Evolutionary conservation across 1,140 invertebrate genomes (phyloP), one percentile per base, ranked within the genome.

Genomic region (Lordiphosa stackelbergi): DNA sequence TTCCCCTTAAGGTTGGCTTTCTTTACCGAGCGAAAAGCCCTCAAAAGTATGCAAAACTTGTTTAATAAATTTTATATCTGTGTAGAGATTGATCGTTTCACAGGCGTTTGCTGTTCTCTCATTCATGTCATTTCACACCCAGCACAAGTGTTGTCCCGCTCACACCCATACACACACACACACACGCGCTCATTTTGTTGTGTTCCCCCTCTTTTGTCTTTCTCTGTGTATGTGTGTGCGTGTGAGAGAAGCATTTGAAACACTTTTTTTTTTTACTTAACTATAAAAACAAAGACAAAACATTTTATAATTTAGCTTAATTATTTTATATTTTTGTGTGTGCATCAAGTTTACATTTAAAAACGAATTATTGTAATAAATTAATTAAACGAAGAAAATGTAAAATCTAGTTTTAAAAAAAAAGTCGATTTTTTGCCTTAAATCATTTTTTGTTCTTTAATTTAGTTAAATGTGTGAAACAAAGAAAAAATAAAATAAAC

Each of bases 281-380:
- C 5, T 24, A 24, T 24, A 24, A 40, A 60, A 46, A 59, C 42
- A 40, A 49, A 57, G 42, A 34, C 45, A 45, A 62, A 48, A 36
- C 35, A 57, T 55, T 42, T 49, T 55, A 38, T 69, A 51, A 58
- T 64, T 38, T 24, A 38, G 19, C 19, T 38, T 41, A 28, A 34
- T 53, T 53, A 55, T 73, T 74, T 79, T 78, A 81, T 81, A 81
- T 81, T 71, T 81, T 79, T 79, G 75, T 73, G 70, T 79, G 75
- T 78, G 63, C 59, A 69, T 70, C 69, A 57, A 69, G 59, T 73
- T 61, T 70, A 78, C 73, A 58, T 72, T 54, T 77, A 16, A 24
- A 57, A 63, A 19, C 43, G 24, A 51, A 49, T 63, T 58, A 63
- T 49, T 63, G 37, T 68, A 64, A 63, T 63, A 47, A n/a, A 40